phyloP scores from a whole-genome alignment of 2,888 invertebrate genomes.

The Eustalomyia histrio region DNA sequence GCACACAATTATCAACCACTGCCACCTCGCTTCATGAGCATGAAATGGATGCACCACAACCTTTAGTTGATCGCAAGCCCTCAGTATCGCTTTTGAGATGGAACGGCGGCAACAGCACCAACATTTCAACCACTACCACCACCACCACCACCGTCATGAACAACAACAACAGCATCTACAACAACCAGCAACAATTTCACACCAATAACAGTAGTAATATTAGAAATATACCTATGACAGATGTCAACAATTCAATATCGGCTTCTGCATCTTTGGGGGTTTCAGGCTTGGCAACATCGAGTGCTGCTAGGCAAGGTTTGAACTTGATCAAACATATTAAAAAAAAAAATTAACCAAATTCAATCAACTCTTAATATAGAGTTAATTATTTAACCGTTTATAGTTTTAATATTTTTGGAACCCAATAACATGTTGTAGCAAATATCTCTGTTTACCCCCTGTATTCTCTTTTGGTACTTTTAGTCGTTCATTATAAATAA shows the following conservation, averaged over 20 bases:
- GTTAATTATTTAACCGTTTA: neutral
- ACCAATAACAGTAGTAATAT: constrained; percentile 65
- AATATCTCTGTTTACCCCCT: neutral
- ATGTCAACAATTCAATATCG: constrained; percentile 19
- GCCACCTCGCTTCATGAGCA: constrained; percentile 80
- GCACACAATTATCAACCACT: constrained; percentile 72
- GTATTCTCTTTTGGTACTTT: neutral
- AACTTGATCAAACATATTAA: constrained; percentile 66
- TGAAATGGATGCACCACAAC: constrained; percentile 86
- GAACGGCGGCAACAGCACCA: constrained; percentile 71
- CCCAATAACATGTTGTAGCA: neutral
- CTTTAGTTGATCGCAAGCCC: constrained; percentile 85
- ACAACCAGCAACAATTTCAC: constrained; percentile 63
- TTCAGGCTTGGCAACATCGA: constrained; percentile 69
- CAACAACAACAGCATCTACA: constrained; percentile 56
- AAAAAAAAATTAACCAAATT: neutral
- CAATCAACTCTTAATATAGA: neutral
- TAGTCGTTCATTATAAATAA: neutral
- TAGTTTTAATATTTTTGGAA: neutral
- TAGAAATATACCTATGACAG: constrained; percentile 61
- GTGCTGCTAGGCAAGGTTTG: constrained; percentile 81
- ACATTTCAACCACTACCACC: constrained; percentile 44
- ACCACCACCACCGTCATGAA: constrained; percentile 51
- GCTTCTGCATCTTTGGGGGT: constrained; percentile 33
- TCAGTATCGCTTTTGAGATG: constrained; percentile 83